These are phyloP conservation scores for Nerophis ophidion DNA, from an alignment of 2,113 vertebrate genomes.

Conservation along the genomic window DNA sequence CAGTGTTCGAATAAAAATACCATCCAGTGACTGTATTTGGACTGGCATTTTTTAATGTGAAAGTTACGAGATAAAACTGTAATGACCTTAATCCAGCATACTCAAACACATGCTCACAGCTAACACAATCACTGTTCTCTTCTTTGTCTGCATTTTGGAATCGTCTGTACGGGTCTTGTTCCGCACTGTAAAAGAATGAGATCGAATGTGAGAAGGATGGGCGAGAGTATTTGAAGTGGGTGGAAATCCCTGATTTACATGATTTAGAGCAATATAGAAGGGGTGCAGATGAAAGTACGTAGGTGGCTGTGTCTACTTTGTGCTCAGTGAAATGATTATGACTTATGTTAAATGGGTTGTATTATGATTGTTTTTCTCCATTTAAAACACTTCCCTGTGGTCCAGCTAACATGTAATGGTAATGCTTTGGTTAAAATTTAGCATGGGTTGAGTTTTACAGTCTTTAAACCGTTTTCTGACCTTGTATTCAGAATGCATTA, in stretches of 20 bases:
- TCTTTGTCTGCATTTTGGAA: conserved; percentile 44
- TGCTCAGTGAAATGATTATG: too few species aligned
- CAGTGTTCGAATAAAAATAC: neutral
- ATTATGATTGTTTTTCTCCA: too few species aligned
- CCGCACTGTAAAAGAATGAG: conserved; percentile 31
- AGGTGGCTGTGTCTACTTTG: too few species aligned
- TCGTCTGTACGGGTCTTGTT: conserved; percentile 49
- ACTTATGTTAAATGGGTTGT: too few species aligned
- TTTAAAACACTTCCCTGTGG: too few species aligned
- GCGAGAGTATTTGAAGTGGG: conserved; percentile 23
- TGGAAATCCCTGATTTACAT: conserved; percentile 19
- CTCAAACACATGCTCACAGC: conserved; percentile 13
- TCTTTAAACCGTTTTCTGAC: too few species aligned
- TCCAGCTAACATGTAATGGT: too few species aligned
- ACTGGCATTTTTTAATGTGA: conserved; percentile 19
- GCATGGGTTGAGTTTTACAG: too few species aligned
- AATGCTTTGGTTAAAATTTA: too few species aligned
- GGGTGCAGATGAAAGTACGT: conserved; percentile 8
- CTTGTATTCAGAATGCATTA: too few species aligned
- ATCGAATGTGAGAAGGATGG: conserved; percentile 4
- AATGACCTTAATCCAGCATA: conserved; percentile 56
- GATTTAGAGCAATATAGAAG: conserved; percentile 3
- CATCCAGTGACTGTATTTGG: conserved; percentile 20
- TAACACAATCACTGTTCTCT: conserved; percentile 24
- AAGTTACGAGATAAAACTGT: conserved; percentile 28